Base-by-base conservation (phyloP, 2,888 invertebrate species). In the Chymomyza fuscimana region DNA sequence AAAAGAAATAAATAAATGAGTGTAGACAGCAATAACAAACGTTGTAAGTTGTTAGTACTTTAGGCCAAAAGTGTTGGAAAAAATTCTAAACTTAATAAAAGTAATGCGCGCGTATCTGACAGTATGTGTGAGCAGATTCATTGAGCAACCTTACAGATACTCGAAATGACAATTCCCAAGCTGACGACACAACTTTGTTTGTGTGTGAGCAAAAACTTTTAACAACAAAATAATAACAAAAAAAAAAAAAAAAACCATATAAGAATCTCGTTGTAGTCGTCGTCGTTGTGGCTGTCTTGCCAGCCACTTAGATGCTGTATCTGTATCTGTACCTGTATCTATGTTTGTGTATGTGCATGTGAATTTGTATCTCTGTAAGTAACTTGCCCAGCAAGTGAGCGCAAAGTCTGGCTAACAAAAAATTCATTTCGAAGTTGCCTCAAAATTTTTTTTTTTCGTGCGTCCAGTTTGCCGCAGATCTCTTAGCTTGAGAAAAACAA, bases 391-490 rank as follows among this genome's bases (percentile, higher is more conserved):
- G 69, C 77, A 51, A 46, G 54, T 19, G 54, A 16, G 22, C 19
- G 54, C 54, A 54, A 19, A 54, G 54, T 19, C 54, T n/a, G 54
- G 54, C 54, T 15, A 46, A 46, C 40, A 46, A 54, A 54, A 87
- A 83, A 86, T 79, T 81, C 84, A 81, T 86, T 86, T 79, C 75
- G 82, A 86, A 79, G 88, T 72, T 74, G 86, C 82, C 79, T 79
- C 83, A 87, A 86, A 72, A 77, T 75, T 79, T 83, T 80, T 86
- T 68, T 75, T 79, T 83, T 80, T 86, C 69, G 84, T 79, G 84
- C 77, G 77, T 71, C 82, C 76, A 62, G 67, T 19, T 61, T 16
- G 83, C 73, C 72, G 73, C 73, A 72, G 76, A 84, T 82, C 84
- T 71, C 73, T 80, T 73, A 72, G 82, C 87, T 81, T 85, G 87